Evolutionary conservation across 1,140 invertebrate species (phyloP).

Genomic region (Pissodes strobi): DNA sequence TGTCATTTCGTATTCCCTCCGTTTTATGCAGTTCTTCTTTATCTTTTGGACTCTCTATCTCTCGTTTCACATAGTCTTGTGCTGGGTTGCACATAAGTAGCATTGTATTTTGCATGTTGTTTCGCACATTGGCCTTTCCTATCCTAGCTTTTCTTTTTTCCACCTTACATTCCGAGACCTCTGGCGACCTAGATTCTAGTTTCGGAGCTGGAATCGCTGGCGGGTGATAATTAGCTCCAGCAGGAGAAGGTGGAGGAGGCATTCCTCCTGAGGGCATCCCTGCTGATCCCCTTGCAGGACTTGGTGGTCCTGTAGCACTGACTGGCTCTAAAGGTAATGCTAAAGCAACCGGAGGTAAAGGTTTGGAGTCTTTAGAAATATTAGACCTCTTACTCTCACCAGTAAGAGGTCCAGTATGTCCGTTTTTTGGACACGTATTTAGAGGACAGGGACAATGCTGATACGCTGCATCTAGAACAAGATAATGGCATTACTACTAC

Average conservation of each 20-base stretch:
- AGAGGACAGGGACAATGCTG: slow-evolving; percentile 82
- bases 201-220: slow-evolving; percentile 48
- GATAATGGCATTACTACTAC: neutral
- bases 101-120: slow-evolving; percentile 58
- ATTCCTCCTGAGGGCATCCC: slow-evolving; percentile 64
- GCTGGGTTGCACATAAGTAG: slow-evolving; percentile 54
- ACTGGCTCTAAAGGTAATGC: slow-evolving; percentile 66
- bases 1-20: no score
- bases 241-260: slow-evolving; percentile 59
- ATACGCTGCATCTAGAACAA: slow-evolving; percentile 62
- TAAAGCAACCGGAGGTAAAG: slow-evolving; percentile 62
- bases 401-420: slow-evolving; percentile 95
- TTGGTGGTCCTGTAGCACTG: slow-evolving; percentile 67
- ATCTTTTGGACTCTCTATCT: slow-evolving; percentile 54
- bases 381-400: slow-evolving; percentile 76
- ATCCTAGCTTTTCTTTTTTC: slow-evolving; percentile 64
- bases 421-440: slow-evolving; percentile 95
- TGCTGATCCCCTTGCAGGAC: slow-evolving; percentile 67
- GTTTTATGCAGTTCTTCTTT: slow-evolving; percentile 44
- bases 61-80: slow-evolving; percentile 47
- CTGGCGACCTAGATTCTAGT: slow-evolving; percentile 38
- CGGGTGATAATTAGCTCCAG: slow-evolving; percentile 45
- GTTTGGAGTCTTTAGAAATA: slow-evolving; percentile 52
- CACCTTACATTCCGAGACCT: slow-evolving; percentile 36
- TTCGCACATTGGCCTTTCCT: slow-evolving; percentile 69